Percentiles rank a stretch among this genome's conserved stretches.
These are phyloP conservation scores for Simalia tracyae DNA, from an alignment of 2,797 vertebrate species.

Conservation along the genomic window DNA sequence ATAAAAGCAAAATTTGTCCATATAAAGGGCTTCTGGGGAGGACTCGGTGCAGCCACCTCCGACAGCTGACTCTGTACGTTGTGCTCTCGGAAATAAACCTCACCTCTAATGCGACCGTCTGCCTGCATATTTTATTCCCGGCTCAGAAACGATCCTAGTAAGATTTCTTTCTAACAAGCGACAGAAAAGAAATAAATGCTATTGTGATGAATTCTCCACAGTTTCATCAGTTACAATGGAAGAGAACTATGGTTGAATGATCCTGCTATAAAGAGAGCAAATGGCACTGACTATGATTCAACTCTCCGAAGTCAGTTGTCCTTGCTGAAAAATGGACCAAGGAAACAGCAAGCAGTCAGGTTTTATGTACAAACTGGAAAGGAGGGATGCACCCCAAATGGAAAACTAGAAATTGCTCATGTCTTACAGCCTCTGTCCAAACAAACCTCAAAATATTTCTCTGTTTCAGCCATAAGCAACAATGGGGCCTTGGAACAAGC, in stretches of 20 bases:
- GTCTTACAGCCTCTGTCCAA: background rate
- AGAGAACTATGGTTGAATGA: background rate
- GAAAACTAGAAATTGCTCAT: background rate
- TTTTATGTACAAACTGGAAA: background rate
- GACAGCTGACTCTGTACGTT: too few relatives aligned
- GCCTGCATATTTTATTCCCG: too few relatives aligned
- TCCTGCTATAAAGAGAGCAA: background rate
- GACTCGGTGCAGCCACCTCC: too few relatives aligned
- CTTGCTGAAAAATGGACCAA: background rate
- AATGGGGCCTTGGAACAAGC: background rate
- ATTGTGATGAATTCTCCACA: background rate
- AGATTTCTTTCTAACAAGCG: too few relatives aligned
- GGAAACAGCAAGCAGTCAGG: background rate
- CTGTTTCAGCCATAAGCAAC: background rate
- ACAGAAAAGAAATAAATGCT: background rate
- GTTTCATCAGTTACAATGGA: background rate
- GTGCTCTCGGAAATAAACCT: too few relatives aligned
- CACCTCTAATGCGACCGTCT: too few relatives aligned
- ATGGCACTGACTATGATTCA: background rate
- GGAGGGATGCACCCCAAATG: background rate
- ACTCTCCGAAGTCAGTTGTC: background rate
- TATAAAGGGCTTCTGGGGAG: too few relatives aligned
- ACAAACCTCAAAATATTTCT: background rate
- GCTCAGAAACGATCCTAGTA: too few relatives aligned
- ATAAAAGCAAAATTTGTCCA: too few relatives aligned